Conservation (phyloP, 23 tunicate species). For the Ascidia mentula region DNA sequence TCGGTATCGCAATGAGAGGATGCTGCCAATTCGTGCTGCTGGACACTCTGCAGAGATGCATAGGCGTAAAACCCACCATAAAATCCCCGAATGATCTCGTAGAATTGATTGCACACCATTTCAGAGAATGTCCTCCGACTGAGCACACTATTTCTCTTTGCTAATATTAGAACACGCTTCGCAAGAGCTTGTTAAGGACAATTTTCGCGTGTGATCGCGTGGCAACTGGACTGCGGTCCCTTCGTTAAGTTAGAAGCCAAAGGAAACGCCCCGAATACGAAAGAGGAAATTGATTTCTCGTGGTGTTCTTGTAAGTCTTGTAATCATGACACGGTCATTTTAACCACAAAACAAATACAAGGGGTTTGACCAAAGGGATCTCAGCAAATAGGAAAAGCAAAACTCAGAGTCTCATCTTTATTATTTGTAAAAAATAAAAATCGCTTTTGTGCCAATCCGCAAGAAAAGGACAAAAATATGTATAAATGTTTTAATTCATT, state of each 20-base stretch:
- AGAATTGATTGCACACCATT: background rate
- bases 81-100: background rate
- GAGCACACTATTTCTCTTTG: background rate
- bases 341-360: no score
- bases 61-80: no score
- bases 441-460: no score
- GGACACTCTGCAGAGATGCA: no score
- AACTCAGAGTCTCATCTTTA: no score
- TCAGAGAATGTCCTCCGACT: background rate
- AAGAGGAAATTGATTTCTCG: slow-evolving; percentile 1
- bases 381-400: no score
- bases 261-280: background rate
- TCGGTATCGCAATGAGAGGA: no score
- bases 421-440: no score
- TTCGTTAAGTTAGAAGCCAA: background rate
- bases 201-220: slow-evolving; percentile 3
- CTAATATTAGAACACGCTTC: background rate
- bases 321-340: slow-evolving; percentile 2
- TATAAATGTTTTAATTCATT: no score
- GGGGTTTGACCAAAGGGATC: no score
- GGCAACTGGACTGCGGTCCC: background rate
- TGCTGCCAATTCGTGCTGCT: no score
- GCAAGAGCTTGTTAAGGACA: background rate
- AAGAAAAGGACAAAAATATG: no score
- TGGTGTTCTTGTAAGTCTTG: background rate